Base-by-base conservation (phyloP, 2,113 vertebrate genomes). In the Lates calcarifer region DNA sequence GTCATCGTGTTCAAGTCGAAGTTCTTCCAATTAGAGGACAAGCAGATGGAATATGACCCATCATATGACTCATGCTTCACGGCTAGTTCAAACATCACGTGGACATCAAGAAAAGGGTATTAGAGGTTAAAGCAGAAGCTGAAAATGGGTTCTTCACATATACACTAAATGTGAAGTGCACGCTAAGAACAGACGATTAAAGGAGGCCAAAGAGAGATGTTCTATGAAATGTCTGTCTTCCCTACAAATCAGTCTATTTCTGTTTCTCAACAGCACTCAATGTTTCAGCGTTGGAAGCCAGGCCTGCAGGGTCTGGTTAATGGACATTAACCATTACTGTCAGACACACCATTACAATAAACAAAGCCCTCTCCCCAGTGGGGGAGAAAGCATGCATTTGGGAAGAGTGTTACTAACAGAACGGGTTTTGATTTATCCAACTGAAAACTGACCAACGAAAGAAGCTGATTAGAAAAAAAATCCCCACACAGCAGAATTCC, bases 291-390 rank as follows among this genome's bases (percentile, higher is more conserved):
- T 73, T 11, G 37, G 64, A 69, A 68, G 74, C 58, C 49, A 37
- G 64, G 53, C 39, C 88, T 69, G 56, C 62, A 45, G 84, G 74
- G 47, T 67, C 68, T 53, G 51, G 37, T 72, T 85, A 85, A 89
- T 84, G 83, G 90, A 85, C 65, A 71, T 82, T 60, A 84, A 85
- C 58, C 77, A 79, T 83, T 73, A 84, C 81, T 85, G 87, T 86
- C 87, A 78, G 79, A 80, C 86, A 86, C 66, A 64, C 29, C 57
- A 76, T 86, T 77, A 81, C 56, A 87, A 76, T 77, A 81, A 82
- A 88, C 83, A 87, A 64, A 88, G 73, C 45, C 28, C 17, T 55
- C 55, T 68, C 37, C 24, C 31, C 79, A 31, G 33, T 15, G 49
- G 41, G 41, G 64, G 77, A 12, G 41, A 29, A 35, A 68, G 57